Evolutionary conservation across 2,797 vertebrate genomes (phyloP), one percentile per base, ranked within the genome.

Genomic region (Silurus lanzhouensis): DNA sequence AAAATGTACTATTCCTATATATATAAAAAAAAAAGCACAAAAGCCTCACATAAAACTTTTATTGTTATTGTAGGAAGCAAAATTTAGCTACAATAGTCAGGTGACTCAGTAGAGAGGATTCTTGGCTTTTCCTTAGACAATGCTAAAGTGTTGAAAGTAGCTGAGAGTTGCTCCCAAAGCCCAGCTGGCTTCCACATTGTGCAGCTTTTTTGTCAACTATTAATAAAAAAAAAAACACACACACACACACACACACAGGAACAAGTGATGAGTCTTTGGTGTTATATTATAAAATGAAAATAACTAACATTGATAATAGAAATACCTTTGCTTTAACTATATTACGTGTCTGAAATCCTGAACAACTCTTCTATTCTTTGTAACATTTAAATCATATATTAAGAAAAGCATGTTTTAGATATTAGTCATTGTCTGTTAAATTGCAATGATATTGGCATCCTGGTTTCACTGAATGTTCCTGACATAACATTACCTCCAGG

Each of bases 161-260:
- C 97, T 95, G 90, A 99, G 94, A n/a, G 93, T 95, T 90, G 98
- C 98, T 7, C 98, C 98, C 88, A 99, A 92, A 91, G 98, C 96
- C 98, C 98, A 99, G 93, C 98, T 98, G 7, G 97, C 96, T 93
- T 99, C 98, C 89, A 97, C 96, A 38, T 97, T 95, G 88, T 97
- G 96, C 91, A 99, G 96, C 93, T 98, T 99, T 94, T 98, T 99
- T 89, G 96, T 96, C 89, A 99, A 91, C 98, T 99, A 85, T 88
- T 84, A 82, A 89, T 64, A 66, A 57, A 46, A 83, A 84, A 87
- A 55, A 86, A 87, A 81, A 87, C 38, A 38, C 38, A 38, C 38
- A 38, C 38, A 38, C 38, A 38, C 31, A 38, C 31, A 38, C 31
- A 38, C 31, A 38, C 31, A 38, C 31, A 38, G 27, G 5, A 25